Base-by-base conservation (phyloP, 2,797 vertebrate genomes). In the Esox masquinongy region DNA sequence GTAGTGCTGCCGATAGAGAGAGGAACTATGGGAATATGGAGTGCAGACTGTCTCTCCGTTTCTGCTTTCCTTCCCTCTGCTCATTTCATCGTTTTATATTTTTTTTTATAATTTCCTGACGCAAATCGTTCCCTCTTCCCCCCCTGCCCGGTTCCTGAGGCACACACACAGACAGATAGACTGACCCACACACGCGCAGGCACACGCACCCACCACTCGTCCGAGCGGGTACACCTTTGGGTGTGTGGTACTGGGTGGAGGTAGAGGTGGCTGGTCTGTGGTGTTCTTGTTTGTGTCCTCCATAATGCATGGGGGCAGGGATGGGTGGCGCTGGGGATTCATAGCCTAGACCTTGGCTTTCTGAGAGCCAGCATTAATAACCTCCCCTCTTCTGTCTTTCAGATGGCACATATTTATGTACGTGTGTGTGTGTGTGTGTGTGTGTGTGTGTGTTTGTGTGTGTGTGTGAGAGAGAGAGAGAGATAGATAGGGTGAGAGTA, bases 41-140 rank as follows among this genome's bases (percentile, higher is more conserved):
- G 53, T 56, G 53, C 53, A 56, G 53, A 56, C 26, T 29, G 12
- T 64, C 63, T 5, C 63, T 64, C 26, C 14, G 1, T 64, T 31
- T 64, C 71, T 66, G 47, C 70, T 68, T 63, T 51, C 19, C 63
- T 51, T 69, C n/a, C 3, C 74, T 63, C 74, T 74, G 77, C 78
- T 76, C 24, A 29, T 7, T 29, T 16, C 1, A 66, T 15, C 43
- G 7, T 39, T 39, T 39, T 39, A 31, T 31, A 31, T 1, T 31
- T 31, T 31, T 3, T 39, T 39, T 39, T 39, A 31, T 31, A 31
- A 31, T 31, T 31, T 31, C 29, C 29, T 31, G 29, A 31, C 29
- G 3, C 29, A 31, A 31, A 31, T 31, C 29, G 29, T 31, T 31
- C 29, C 29, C 29, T 1, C 29, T n/a, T n/a, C n/a, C n/a, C n/a